A percentile compares a stretch with the other conserved stretches of the same genome.
Conservation (phyloP, 1,140 invertebrate genomes). For the Scaptomyza pallida region DNA sequence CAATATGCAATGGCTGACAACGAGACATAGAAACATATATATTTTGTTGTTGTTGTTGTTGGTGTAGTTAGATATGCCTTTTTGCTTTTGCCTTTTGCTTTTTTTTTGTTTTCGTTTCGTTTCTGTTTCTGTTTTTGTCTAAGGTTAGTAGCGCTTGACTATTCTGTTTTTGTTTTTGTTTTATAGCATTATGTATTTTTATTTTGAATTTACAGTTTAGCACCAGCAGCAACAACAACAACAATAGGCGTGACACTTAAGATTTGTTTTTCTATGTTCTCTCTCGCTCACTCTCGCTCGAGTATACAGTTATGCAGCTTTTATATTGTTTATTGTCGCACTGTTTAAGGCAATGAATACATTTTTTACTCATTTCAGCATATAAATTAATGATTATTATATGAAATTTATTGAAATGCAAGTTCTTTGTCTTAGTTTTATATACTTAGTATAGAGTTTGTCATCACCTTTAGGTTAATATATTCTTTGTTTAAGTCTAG, state of each 20-base stretch:
- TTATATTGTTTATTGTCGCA: conserved; percentile 32
- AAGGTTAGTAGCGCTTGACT: conserved; percentile 60
- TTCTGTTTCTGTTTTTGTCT: conserved; percentile 52
- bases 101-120: conserved; percentile 33
- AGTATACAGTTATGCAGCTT: too few relatives aligned
- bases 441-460: too few relatives aligned
- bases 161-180: conserved; percentile 50
- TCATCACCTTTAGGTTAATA: conserved; percentile 37
- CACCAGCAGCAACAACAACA: conserved; percentile 54
- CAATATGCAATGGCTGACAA: conserved; percentile 44
- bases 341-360: conserved; percentile 67
- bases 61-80: conserved; percentile 62
- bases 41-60: too few relatives aligned
- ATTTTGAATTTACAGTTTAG: conserved; percentile 64
- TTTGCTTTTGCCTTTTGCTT: conserved; percentile 32
- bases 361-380: conserved; percentile 74
- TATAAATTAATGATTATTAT: conserved; percentile 67
- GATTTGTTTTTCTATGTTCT: conserved; percentile 35
- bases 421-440: conserved; percentile 36
- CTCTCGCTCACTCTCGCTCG: too few relatives aligned
- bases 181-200: conserved; percentile 39
- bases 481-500: conserved; percentile 1
- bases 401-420: conserved; percentile 76
- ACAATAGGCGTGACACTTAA: conserved; percentile 55
- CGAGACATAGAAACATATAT: conserved; percentile 52